Evolutionary conservation across 2,888 invertebrate genomes (phyloP).

Genomic region (Carcina quercana): DNA sequence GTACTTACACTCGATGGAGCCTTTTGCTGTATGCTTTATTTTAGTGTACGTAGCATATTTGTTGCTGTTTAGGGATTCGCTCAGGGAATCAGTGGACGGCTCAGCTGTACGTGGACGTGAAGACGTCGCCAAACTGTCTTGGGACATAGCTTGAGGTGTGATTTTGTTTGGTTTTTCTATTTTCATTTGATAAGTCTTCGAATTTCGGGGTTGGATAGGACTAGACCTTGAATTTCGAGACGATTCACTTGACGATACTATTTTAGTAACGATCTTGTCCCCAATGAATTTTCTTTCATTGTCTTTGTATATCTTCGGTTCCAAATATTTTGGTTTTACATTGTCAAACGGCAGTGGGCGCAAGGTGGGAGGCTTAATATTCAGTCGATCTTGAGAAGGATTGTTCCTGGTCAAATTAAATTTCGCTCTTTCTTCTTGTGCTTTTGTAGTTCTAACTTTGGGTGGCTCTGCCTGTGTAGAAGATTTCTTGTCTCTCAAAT

Average conservation of each 20-base stretch:
- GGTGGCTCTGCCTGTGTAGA: slow-evolving; percentile 24
- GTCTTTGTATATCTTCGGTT: slow-evolving; percentile 55
- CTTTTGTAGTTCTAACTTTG: slow-evolving; percentile 53
- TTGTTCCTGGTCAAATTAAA: slow-evolving; percentile 46
- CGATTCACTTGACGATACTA: slow-evolving; percentile 78
- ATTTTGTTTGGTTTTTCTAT: slow-evolving; percentile 35
- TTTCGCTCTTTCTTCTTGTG: slow-evolving; percentile 57
- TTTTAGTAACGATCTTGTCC: slow-evolving; percentile 52
- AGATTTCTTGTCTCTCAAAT: slow-evolving; percentile 28
- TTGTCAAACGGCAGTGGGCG: slow-evolving; percentile 35
- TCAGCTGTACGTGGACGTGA: slow-evolving; percentile 60
- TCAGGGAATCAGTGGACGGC: slow-evolving; percentile 62
- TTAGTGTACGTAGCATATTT: slow-evolving; percentile 61
- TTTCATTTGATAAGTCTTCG: slow-evolving; percentile 38
- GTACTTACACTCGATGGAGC: slow-evolving; percentile 43
- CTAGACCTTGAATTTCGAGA: slow-evolving; percentile 82
- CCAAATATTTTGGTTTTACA: slow-evolving; percentile 77
- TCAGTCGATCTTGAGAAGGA: slow-evolving; percentile 29
- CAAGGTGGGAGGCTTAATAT: slow-evolving; percentile 15
- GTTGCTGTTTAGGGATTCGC: slow-evolving; percentile 50
- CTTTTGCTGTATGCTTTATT: slow-evolving; percentile 34
- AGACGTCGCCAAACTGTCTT: slow-evolving; percentile 62
- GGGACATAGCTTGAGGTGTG: slow-evolving; percentile 47
- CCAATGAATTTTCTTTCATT: slow-evolving; percentile 28
- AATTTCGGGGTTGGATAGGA: slow-evolving; percentile 68